These are phyloP conservation scores for Morpho helenor DNA, from an alignment of 2,888 invertebrate species.

Conservation along the genomic window DNA sequence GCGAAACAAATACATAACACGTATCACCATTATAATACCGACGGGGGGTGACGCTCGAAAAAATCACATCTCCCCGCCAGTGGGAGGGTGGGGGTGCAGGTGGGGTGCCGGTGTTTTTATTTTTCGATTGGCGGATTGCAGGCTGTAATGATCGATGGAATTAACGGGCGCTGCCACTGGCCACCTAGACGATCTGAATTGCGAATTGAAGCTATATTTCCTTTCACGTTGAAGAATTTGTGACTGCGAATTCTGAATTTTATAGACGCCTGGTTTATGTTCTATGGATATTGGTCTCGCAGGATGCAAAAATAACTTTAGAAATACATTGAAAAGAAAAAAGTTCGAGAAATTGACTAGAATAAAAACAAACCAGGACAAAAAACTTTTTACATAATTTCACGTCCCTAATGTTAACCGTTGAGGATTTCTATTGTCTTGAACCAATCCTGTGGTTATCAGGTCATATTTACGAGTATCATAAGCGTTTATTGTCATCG, in stretches of 20 bases:
- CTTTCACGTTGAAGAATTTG: slow-evolving; percentile 13
- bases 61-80: slow-evolving; percentile 62
- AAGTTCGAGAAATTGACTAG: no score
- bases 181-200: slow-evolving; percentile 59
- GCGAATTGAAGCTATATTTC: slow-evolving; percentile 28
- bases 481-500: no score
- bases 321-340: no score
- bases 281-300: no score
- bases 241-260: background rate
- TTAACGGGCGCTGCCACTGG: slow-evolving; percentile 64
- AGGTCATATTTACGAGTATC: no score
- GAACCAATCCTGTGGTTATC: no score
- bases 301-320: no score
- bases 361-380: no score
- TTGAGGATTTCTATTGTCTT: no score
- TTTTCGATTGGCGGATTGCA: slow-evolving; percentile 78
- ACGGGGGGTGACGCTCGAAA: slow-evolving; percentile 66
- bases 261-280: no score
- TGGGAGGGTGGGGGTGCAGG: slow-evolving; percentile 47
- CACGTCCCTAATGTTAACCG: no score
- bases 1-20: slow-evolving; percentile 19
- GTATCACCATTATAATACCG: slow-evolving; percentile 30
- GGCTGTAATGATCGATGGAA: slow-evolving; percentile 77
- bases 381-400: no score
- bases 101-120: slow-evolving; percentile 72